A percentile compares a stretch with the other conserved stretches of the same genome.
Evolutionary conservation across 1,140 invertebrate genomes (phyloP).

Genomic region (Drosophila kohkoa): DNA sequence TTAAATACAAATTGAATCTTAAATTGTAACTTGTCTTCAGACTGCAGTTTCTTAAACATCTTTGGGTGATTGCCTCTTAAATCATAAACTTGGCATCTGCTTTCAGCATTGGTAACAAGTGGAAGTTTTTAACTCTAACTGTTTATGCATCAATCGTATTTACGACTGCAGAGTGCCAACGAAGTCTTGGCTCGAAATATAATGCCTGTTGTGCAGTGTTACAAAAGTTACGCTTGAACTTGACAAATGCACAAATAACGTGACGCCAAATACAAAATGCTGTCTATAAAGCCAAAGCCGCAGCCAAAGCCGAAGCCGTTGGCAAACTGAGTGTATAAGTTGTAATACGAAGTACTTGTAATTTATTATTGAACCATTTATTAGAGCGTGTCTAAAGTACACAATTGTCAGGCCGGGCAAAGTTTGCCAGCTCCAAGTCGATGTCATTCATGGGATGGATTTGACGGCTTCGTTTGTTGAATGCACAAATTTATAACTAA

Average conservation of each 20-base stretch:
- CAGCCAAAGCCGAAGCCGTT: constrained; percentile 1
- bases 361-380: constrained; percentile 82
- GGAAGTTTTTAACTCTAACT: background rate
- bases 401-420: constrained; percentile 9
- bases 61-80: no score
- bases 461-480: constrained; percentile 62
- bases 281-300: constrained; percentile 15
- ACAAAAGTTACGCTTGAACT: constrained; percentile 76
- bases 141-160: background rate
- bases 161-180: background rate
- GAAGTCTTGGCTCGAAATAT: background rate
- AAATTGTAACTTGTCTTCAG: no score
- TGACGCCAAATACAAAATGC: constrained; percentile 61
- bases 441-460: constrained; percentile 69
- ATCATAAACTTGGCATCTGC: no score
- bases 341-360: constrained; percentile 36
- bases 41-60: no score
- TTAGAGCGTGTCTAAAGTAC: constrained; percentile 67
- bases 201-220: constrained; percentile 51
- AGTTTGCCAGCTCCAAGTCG: background rate
- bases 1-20: no score
- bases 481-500: constrained; percentile 65
- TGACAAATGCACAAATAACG: constrained; percentile 82
- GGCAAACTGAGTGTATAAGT: constrained; percentile 13
- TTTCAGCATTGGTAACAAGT: no score